A percentile compares a stretch with the other conserved stretches of the same genome.
phyloP scores from a whole-genome alignment of 2,888 invertebrate genomes.

The Andrena marginata region DNA sequence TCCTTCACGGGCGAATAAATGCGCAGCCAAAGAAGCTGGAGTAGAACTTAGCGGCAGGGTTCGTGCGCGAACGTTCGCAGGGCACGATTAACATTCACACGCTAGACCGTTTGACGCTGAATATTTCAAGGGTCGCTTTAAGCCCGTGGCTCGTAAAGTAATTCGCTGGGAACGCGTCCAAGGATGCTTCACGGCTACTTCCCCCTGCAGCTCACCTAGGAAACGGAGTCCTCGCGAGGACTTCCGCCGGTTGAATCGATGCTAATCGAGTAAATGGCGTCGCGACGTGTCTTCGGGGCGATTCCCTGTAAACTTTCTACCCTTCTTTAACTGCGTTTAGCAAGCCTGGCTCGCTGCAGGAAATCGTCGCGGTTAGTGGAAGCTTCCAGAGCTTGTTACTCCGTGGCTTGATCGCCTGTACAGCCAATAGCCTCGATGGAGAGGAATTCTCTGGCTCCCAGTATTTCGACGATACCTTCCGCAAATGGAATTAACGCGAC shows the following conservation, averaged over 20 bases:
- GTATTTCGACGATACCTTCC: background rate
- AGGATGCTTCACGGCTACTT: background rate
- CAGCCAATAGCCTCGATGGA: background rate
- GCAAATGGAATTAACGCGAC: conserved; percentile 1
- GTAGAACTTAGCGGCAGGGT: background rate
- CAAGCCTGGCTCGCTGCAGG: background rate
- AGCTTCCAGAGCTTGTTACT: conserved; percentile 2
- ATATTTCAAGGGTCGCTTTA: conserved; percentile 47
- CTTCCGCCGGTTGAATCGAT: conserved; percentile 31
- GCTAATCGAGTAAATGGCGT: conserved; percentile 45
- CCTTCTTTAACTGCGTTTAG: conserved; percentile 1
- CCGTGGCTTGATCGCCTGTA: background rate
- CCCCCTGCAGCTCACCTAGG: background rate
- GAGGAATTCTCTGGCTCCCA: background rate
- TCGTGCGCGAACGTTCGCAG: background rate
- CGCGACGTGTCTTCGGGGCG: conserved; percentile 11
- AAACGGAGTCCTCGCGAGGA: conserved; percentile 9
- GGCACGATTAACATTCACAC: conserved; percentile 45
- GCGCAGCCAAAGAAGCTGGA: background rate
- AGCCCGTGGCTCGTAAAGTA: conserved; percentile 43
- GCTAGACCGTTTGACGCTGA: conserved; percentile 43
- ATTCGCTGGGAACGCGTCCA: conserved; percentile 27
- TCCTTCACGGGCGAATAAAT: conserved; percentile 14
- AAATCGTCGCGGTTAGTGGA: conserved; percentile 6
- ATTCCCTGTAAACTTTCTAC: background rate